phyloP scores from a whole-genome alignment of 2,113 vertebrate species.

The Hippoglossus stenolepis region DNA sequence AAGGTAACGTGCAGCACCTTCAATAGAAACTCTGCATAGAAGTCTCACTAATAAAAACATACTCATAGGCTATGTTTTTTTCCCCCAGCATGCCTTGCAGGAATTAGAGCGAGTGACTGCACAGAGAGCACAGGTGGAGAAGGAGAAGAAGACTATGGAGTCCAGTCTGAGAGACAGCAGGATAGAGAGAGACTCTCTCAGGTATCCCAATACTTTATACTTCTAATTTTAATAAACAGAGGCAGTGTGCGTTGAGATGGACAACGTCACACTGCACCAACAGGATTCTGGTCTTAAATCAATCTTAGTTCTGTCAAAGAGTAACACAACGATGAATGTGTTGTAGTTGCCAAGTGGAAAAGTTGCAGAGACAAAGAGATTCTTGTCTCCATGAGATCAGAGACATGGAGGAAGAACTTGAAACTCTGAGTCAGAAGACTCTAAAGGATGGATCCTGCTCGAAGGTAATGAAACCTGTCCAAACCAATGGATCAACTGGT shows the following conservation, averaged over 20 bases:
- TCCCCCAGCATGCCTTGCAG: slow-evolving; percentile 59
- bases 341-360: slow-evolving; percentile 60
- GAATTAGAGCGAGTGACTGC: slow-evolving; percentile 36
- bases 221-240: not conserved
- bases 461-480: slow-evolving; percentile 22
- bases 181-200: slow-evolving; percentile 57
- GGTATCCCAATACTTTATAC: slow-evolving; percentile 58
- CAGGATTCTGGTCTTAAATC: too few relatives aligned
- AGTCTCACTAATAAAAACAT: not conserved
- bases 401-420: slow-evolving; percentile 57
- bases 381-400: slow-evolving; percentile 26
- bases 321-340: slow-evolving; percentile 13
- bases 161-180: slow-evolving; percentile 48
- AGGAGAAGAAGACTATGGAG: slow-evolving; percentile 52
- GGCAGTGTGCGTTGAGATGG: not conserved
- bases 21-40: not conserved
- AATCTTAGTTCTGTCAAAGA: not conserved
- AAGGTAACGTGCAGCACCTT: slow-evolving; percentile 60
- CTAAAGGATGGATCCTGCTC: not conserved
- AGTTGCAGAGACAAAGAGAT: slow-evolving; percentile 67
- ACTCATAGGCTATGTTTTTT: slow-evolving; percentile 14
- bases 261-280: too few relatives aligned
- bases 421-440: slow-evolving; percentile 8
- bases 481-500: not conserved
- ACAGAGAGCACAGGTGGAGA: slow-evolving; percentile 60